phyloP scores from a whole-genome alignment of 2,888 invertebrate species.

The Desoria tigrina region DNA sequence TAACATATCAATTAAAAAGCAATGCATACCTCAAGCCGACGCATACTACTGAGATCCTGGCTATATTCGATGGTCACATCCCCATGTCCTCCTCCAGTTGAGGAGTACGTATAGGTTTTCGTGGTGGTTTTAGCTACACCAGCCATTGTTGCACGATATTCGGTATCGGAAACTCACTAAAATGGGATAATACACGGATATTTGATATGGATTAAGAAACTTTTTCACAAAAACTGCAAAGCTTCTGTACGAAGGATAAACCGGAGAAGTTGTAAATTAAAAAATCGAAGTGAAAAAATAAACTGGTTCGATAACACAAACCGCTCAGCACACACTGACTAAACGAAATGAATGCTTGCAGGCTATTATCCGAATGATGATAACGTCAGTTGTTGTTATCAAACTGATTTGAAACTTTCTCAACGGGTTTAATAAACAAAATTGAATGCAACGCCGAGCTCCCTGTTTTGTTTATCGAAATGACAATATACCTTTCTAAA shows the following conservation, averaged over 20 bases:
- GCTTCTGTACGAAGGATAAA: background rate
- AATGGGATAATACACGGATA: slow-evolving; percentile 23
- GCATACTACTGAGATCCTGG: slow-evolving; percentile 88
- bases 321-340: slow-evolving; percentile 3
- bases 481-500: slow-evolving; percentile 38
- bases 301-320: slow-evolving; percentile 7
- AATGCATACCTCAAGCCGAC: slow-evolving; percentile 92
- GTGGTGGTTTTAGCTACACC: slow-evolving; percentile 70
- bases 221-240: background rate
- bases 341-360: background rate
- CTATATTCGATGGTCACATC: slow-evolving; percentile 94
- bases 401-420: background rate
- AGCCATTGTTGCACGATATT: slow-evolving; percentile 48
- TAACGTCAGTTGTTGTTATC: background rate
- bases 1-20: too few species aligned
- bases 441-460: background rate
- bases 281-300: slow-evolving; percentile 9
- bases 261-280: background rate
- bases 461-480: slow-evolving; percentile 2
- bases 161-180: slow-evolving; percentile 33
- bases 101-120: slow-evolving; percentile 81
- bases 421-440: background rate
- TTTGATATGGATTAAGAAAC: background rate
- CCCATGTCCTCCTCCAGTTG: slow-evolving; percentile 72
- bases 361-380: background rate